Conservation (phyloP, 2,113 vertebrate species). For the Gallinago media region DNA sequence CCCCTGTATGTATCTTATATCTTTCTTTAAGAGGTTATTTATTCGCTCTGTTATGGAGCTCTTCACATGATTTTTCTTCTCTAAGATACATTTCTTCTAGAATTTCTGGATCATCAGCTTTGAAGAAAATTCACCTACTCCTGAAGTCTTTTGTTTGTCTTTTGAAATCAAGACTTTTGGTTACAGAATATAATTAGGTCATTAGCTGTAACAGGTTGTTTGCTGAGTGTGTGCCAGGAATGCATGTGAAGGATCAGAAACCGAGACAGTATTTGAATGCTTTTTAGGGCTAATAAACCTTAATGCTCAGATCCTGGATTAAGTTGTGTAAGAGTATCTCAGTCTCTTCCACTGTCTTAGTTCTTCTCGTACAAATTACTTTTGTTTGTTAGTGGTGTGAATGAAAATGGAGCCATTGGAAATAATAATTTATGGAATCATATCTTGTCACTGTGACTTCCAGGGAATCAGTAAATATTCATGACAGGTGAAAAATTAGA, state of each 20-base stretch:
- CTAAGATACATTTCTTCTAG: background rate
- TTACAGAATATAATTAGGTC: background rate
- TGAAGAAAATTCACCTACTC: background rate
- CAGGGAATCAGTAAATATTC: conserved; percentile 13
- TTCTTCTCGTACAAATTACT: background rate
- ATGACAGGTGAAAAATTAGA: conserved; percentile 55
- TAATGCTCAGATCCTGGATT: background rate
- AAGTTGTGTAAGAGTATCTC: background rate
- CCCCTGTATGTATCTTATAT: background rate
- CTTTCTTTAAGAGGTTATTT: background rate
- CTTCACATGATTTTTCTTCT: background rate
- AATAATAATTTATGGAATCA: conserved; percentile 15
- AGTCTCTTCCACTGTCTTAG: background rate
- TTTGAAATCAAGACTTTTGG: background rate
- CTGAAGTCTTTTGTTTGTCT: background rate
- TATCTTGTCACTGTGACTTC: background rate
- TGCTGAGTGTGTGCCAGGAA: background rate
- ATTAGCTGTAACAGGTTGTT: background rate
- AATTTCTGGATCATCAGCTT: background rate
- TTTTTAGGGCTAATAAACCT: background rate
- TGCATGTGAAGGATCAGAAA: background rate
- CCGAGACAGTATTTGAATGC: fast-evolving
- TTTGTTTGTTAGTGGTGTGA: background rate
- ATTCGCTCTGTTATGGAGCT: background rate
- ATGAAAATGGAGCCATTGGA: background rate